Conservation (phyloP, 1,140 invertebrate species). For the Solenopsis fugax region DNA sequence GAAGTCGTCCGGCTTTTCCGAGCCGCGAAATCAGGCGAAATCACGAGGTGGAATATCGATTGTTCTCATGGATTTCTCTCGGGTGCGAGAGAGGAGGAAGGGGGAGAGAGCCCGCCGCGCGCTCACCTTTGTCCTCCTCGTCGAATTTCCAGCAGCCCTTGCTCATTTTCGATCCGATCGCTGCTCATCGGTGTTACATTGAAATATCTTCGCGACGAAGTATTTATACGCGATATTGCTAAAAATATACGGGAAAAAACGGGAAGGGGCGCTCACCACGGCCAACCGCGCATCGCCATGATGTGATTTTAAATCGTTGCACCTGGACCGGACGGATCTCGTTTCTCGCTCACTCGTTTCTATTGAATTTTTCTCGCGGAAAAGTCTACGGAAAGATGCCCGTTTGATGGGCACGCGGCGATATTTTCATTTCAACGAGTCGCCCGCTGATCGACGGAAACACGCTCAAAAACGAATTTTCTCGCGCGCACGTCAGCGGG, state of each 20-base stretch:
- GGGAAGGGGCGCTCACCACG: slow-evolving; percentile 67
- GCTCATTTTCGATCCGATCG: slow-evolving; percentile 80
- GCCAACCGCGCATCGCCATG: slow-evolving; percentile 67
- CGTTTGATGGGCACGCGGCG: neutral
- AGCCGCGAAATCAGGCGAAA: neutral
- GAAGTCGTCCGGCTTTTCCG: neutral
- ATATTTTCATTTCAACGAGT: neutral
- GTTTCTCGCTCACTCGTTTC: neutral
- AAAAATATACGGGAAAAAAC: slow-evolving; percentile 80
- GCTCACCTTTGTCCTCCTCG: slow-evolving; percentile 87
- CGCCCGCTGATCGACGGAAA: neutral
- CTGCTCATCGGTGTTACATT: slow-evolving; percentile 45
- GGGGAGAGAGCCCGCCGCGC: neutral
- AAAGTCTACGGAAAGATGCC: neutral
- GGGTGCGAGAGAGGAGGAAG: neutral
- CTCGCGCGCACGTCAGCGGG: neutral
- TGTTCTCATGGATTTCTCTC: neutral
- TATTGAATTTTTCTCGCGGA: neutral
- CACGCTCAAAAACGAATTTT: neutral
- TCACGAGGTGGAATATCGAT: neutral
- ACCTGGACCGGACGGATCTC: neutral
- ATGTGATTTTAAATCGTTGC: slow-evolving; percentile 31
- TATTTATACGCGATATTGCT: slow-evolving; percentile 79
- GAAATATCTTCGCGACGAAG: slow-evolving; percentile 54
- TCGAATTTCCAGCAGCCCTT: slow-evolving; percentile 88